Evolutionary conservation across 2,113 vertebrate genomes (phyloP), one percentile per base, ranked within the genome.

Genomic region (Dromaius novaehollandiae): DNA sequence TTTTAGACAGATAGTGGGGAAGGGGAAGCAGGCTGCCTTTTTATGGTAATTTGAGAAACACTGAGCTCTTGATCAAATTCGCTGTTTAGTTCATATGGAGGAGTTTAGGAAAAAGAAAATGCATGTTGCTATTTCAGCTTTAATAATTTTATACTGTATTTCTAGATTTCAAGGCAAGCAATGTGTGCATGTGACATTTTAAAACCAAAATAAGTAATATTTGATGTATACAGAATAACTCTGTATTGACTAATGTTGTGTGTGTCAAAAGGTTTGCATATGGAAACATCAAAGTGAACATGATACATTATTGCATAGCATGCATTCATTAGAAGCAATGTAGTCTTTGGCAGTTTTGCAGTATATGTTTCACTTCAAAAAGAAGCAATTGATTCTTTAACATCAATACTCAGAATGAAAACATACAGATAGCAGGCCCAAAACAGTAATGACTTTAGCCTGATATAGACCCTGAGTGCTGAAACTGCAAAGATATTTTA

Each of bases 391-490:
- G 26, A 46, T 71, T 61, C 30, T 76, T 66, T 66, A 71, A 38
- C 14, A 10, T 44, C 46, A 50, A 38, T 11, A 36, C 9, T 58
- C 11, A 20, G 11, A 50, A 55, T 18, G 40, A 58, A 64, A 30
- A 30, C 18, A 46, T 4, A 15, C 21, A 68, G 60, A 24, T 17
- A 8, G 38, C 24, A 63, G 21, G 6, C 17, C 25, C 7, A 26
- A 5, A 58, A 56, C 36, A 42, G 28, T 63, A 56, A 40, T 6
- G 34, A 14, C 24, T 70, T 63, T 56, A 32, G 56, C 18, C 9
- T 68, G 20, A 30, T 44, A 69, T 15, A 50, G 22, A 68, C 24
- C 44, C 8, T 0, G 0, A 50, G 16, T 68, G 11, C 6, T 11
- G 9, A 55, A 42, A 51, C 13, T 28, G 5, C 7, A 65, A 81